A percentile compares a stretch with the other conserved stretches of the same genome.
phyloP scores from a whole-genome alignment of 2,888 invertebrate genomes.

The Tachina grossa region DNA sequence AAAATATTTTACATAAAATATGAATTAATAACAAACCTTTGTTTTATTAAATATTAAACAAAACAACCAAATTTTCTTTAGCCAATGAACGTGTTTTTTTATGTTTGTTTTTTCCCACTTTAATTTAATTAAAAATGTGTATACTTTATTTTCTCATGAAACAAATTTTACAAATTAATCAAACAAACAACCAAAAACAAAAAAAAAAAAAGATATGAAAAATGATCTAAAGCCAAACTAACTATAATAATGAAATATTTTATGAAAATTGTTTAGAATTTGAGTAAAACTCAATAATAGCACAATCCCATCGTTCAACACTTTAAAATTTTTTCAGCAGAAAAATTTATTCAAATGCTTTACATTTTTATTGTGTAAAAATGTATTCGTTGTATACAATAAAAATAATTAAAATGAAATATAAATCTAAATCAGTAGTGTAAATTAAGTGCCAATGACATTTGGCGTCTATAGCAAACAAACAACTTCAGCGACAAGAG shows the following conservation, averaged over 20 bases:
- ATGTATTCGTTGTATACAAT: neutral
- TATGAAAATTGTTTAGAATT: neutral
- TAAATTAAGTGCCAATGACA: conserved; percentile 68
- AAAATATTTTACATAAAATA: conserved; percentile 51
- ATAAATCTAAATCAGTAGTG: conserved; percentile 50
- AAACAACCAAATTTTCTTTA: conserved; percentile 51
- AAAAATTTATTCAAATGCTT: conserved; percentile 31
- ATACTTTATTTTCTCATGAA: conserved; percentile 25
- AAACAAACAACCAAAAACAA: conserved; percentile 51
- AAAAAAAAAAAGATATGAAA: conserved; percentile 43
- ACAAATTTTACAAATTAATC: conserved; percentile 44
- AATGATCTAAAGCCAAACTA: conserved; percentile 48
- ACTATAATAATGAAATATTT: conserved; percentile 32
- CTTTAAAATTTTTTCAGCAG: conserved; percentile 4
- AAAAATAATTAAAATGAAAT: conserved; percentile 44
- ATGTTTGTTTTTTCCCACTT: conserved; percentile 38
- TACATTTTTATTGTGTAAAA: conserved; percentile 14
- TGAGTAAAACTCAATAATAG: neutral
- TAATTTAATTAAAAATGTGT: conserved; percentile 55
- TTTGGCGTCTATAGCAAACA: conserved; percentile 58
- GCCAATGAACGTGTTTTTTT: conserved; percentile 65
- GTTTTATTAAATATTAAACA: conserved; percentile 41
- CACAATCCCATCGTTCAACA: neutral
- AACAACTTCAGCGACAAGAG: conserved; percentile 32
- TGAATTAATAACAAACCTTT: conserved; percentile 20